Evolutionary conservation across 2,113 vertebrate genomes (phyloP).

Genomic region (Thunnus thynnus): DNA sequence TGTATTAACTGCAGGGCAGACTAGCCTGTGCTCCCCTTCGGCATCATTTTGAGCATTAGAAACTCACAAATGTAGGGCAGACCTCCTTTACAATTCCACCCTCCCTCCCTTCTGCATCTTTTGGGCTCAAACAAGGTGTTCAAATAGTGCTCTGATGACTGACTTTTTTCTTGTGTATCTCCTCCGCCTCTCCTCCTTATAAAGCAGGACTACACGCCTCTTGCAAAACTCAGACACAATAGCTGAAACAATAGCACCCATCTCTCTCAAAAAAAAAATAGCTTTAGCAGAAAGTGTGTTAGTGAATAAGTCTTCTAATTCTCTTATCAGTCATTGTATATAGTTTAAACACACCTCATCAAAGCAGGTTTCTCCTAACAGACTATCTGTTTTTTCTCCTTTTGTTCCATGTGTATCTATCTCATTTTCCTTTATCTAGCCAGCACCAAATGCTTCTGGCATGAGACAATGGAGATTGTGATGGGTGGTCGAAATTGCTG

Average conservation of each 20-base stretch:
- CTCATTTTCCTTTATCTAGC: slow-evolving; percentile 27
- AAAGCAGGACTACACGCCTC: slow-evolving; percentile 33
- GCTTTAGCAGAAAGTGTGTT: slow-evolving; percentile 17
- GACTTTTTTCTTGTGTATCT: slow-evolving; percentile 22
- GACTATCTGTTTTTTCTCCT: neutral
- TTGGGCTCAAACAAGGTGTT: slow-evolving; percentile 63
- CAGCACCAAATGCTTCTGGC: slow-evolving; percentile 52
- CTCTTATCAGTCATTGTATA: slow-evolving; percentile 11
- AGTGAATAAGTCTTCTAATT: slow-evolving; percentile 43
- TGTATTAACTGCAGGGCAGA: slow-evolving; percentile 43
- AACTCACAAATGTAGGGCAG: slow-evolving; percentile 74
- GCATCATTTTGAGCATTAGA: slow-evolving; percentile 57
- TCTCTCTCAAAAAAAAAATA: slow-evolving; percentile 6
- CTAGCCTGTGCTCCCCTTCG: slow-evolving; percentile 40
- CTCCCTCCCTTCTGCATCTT: slow-evolving; percentile 46
- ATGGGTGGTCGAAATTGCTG: slow-evolving; percentile 57
- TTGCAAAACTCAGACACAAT: slow-evolving; percentile 19
- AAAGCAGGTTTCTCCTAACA: slow-evolving; percentile 21
- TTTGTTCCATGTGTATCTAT: slow-evolving; percentile 32
- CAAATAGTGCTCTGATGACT: slow-evolving; percentile 46
- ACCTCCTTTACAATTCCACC: slow-evolving; percentile 55
- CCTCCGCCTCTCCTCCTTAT: slow-evolving; percentile 2
- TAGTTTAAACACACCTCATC: slow-evolving; percentile 25
- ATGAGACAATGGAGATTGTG: slow-evolving; percentile 44
- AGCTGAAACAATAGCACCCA: slow-evolving; percentile 35